A percentile compares a stretch with the other conserved stretches of the same genome.
phyloP scores from a whole-genome alignment of 2,113 vertebrate genomes.

The Malurus alboscapulatus region DNA sequence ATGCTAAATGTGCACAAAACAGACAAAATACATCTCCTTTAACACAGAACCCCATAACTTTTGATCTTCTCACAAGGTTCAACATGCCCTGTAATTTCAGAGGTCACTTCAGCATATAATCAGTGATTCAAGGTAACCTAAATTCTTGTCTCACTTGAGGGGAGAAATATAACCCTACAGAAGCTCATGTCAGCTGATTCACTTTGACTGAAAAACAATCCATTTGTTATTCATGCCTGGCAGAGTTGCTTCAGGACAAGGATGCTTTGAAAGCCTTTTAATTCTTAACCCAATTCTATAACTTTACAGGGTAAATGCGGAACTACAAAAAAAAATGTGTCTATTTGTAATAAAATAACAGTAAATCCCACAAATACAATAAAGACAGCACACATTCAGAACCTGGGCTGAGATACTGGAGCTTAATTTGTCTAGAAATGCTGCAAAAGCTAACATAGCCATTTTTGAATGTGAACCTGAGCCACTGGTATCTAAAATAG shows the following conservation, averaged over 20 bases:
- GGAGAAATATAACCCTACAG: background rate
- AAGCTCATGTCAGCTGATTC: background rate
- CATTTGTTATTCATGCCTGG: slow-evolving; percentile 34
- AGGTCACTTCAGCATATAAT: background rate
- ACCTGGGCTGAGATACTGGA: background rate
- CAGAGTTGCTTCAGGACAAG: slow-evolving; percentile 35
- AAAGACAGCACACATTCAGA: background rate
- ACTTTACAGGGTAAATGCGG: background rate
- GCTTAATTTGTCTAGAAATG: background rate
- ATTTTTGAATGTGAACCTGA: background rate
- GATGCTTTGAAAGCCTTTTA: slow-evolving; percentile 28
- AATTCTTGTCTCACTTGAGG: background rate
- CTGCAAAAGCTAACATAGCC: background rate
- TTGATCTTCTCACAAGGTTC: background rate
- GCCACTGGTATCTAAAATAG: background rate
- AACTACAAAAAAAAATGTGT: background rate
- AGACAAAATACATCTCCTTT: background rate
- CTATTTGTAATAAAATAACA: background rate
- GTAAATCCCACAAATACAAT: background rate
- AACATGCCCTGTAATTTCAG: background rate
- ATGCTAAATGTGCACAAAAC: background rate
- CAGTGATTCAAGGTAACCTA: background rate
- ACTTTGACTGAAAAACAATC: slow-evolving; percentile 33
- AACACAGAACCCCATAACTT: background rate
- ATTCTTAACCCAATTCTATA: background rate